These are phyloP conservation scores for Pseudoips prasinana DNA, from an alignment of 2,888 invertebrate genomes.

Conservation along the genomic window DNA sequence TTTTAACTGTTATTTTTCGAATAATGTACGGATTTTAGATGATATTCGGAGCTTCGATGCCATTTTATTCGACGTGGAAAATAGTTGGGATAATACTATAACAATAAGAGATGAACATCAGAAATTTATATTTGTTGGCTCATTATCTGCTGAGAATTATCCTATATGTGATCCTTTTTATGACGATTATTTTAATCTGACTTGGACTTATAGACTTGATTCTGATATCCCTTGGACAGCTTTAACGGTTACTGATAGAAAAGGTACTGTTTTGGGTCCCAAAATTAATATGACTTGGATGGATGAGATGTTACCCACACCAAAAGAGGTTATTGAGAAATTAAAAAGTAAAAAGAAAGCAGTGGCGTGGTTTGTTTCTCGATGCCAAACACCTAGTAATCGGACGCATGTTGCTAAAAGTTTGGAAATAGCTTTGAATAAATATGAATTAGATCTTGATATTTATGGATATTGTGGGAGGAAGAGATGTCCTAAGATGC, in stretches of 20 bases:
- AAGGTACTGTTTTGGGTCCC: conserved; percentile 54
- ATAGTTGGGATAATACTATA: conserved; percentile 49
- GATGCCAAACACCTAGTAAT: conserved; percentile 44
- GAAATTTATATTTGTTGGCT: conserved; percentile 70
- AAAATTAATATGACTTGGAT: conserved; percentile 56
- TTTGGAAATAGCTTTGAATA: conserved; percentile 38
- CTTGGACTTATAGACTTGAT: conserved; percentile 62
- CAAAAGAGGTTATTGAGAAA: conserved; percentile 36
- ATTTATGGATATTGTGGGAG: conserved; percentile 61
- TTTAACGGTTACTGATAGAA: conserved; percentile 45
- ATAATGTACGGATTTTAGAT: conserved; percentile 33
- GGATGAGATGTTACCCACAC: conserved; percentile 38
- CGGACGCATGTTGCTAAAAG: conserved; percentile 35
- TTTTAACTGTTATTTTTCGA: conserved; percentile 70
- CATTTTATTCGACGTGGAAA: conserved; percentile 76
- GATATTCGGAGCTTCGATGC: conserved; percentile 69
- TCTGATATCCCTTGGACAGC: conserved; percentile 57
- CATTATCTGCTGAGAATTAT: conserved; percentile 49
- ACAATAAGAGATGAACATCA: conserved; percentile 59
- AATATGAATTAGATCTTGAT: conserved; percentile 49
- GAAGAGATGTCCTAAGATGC: conserved; percentile 46
- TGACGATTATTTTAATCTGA: conserved; percentile 57
- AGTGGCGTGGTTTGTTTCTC: conserved; percentile 64
- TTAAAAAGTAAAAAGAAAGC: conserved; percentile 51
- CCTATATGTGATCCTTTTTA: conserved; percentile 47